Base-by-base conservation (phyloP, 2,888 invertebrate species). In the Philaethria dido region DNA sequence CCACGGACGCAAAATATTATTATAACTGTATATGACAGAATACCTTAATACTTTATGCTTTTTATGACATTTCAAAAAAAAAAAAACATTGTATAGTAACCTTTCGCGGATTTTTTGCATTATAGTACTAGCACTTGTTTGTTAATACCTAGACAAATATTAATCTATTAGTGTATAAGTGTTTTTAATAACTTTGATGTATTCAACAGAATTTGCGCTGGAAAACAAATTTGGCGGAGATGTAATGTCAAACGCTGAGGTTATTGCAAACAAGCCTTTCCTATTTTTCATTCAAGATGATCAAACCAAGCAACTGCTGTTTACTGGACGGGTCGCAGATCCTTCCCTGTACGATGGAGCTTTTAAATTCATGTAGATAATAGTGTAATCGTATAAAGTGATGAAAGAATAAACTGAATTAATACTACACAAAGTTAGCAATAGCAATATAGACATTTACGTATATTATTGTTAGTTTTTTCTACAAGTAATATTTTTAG, bases 241-340 rank as follows among this genome's bases (percentile, higher is more conserved):
- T 44, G 92, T 93, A 36, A 93, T 93, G 8, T 84, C 88, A 18
- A 81, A 82, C 22, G 93, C 92, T 4, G 93, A 94, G 64, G 95
- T 97, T 79, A 91, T 94, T 50, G 96, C 95, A 1, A 94, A 95
- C 79, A 95, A 94, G 71, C 97, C 97, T 0, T 97, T 97, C 88
- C 78, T 97, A 62, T 96, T 97, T 88, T 95, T 95, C 83, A 95
- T 97, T 70, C 95, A 96, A 79, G 97, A 97, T 75, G 95, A 96
- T 76, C 87, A 88, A 0, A 95, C 94, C 0, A 94, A 95, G n/a
- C 95, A 95, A 44, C 93, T 96, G 59, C 85, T 97, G 25, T 96
- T 96, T 85, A 94, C 95, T 36, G 97, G 97, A 39, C 94, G 95
- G 82, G 94, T 97, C 1, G 89, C 93, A 22, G 94, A 96, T 82